phyloP scores from a whole-genome alignment of 2,113 vertebrate genomes.

The Pseudopipra pipra region DNA sequence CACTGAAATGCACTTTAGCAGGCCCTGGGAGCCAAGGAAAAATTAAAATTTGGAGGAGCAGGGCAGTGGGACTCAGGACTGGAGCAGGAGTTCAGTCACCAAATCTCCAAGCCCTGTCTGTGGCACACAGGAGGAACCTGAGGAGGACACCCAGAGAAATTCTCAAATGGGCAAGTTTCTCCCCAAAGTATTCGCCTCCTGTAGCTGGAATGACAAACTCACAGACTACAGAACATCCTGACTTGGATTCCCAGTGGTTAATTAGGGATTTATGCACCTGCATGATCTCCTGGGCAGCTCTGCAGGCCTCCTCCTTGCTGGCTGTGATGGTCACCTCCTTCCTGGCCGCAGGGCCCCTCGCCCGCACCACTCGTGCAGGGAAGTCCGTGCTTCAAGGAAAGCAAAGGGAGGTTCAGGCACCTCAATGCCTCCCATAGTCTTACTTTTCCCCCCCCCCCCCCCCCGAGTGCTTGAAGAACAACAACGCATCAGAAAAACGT shows the following conservation, averaged over 20 bases:
- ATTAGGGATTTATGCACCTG: constrained; percentile 72
- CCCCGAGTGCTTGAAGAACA: background rate
- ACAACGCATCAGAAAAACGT: background rate
- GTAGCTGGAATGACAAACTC: background rate
- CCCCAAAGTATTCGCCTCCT: background rate
- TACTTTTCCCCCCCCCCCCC: background rate
- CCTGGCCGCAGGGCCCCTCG: constrained; percentile 81
- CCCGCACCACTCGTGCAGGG: constrained; percentile 86
- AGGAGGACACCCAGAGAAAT: background rate
- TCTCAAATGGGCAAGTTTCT: background rate
- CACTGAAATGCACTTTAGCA: background rate
- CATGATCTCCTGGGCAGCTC: constrained; percentile 86
- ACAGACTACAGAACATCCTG: background rate
- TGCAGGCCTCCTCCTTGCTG: constrained; percentile 85
- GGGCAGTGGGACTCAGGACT: background rate
- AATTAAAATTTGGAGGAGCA: background rate
- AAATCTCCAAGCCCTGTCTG: background rate
- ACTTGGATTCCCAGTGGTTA: background rate
- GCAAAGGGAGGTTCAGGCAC: background rate
- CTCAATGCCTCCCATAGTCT: background rate
- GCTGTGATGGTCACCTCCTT: constrained; percentile 83
- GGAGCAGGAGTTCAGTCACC: background rate
- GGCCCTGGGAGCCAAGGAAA: background rate
- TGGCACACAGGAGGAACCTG: background rate
- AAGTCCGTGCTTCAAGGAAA: constrained; percentile 79